Evolutionary conservation across 2,888 invertebrate genomes (phyloP), one percentile per base, ranked within the genome.

Genomic region (Alentia gelatinosa): DNA sequence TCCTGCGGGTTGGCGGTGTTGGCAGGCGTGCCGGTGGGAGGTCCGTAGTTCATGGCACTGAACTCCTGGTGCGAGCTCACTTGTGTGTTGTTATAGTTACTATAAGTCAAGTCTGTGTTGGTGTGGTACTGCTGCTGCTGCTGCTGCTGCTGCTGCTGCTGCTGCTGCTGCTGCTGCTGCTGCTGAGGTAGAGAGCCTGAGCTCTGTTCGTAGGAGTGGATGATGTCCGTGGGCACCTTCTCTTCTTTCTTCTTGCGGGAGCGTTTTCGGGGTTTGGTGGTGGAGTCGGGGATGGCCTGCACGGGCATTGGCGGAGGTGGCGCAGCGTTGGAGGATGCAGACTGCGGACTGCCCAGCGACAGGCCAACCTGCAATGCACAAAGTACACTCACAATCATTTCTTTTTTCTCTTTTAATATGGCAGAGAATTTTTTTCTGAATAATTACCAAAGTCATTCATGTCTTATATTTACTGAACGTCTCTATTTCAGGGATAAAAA

Each of bases 231-330:
- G 0, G 88, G n/a, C 88, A 26, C 30, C 30, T 42, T 68, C 12
- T 92, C 92, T 89, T 94, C 94, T 92, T 94, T 94, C 92, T 94
- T 95, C 26, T 94, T 92, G 50, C 93, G 91, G 15, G 94, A 91
- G 1, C 92, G 90, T 89, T 94, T 94, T 90, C 95, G 95, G 26
- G 95, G 94, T 91, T 95, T 95, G 33, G 95, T 95, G 23, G 95
- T 95, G 5, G 95, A 95, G 92, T 95, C 95, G 19, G 95, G 94
- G 37, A 94, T 93, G 0, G 95, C 95, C 91, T 95, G 95, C 9
- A 95, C 93, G 37, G 95, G 93, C 9, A 93, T 93, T 30, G 94
- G 93, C 19, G 35, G 90, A 1, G 47, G 40, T 19, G 33, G 89
- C 5, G 26, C 33, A 5, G 50, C 19, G 0, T 30, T 33, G 3